A percentile compares a stretch with the other conserved stretches of the same genome.
These are phyloP conservation scores for Pantelozetes paolii DNA, from an alignment of 2,888 invertebrate species.

Conservation along the genomic window DNA sequence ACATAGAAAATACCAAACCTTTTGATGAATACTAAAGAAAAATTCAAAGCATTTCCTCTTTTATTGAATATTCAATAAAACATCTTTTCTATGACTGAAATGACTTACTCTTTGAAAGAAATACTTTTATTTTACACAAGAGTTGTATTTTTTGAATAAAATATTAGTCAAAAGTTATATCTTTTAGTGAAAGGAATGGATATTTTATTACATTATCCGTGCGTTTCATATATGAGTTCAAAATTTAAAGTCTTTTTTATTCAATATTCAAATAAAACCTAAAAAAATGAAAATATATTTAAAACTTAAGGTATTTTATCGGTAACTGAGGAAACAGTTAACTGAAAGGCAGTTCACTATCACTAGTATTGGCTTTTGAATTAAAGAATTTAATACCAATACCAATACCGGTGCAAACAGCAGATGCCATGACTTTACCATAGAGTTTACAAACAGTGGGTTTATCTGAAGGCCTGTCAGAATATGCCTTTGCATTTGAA, in stretches of 20 bases:
- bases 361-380: neutral
- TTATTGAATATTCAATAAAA: neutral
- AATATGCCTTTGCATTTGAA: too few relatives aligned
- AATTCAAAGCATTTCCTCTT: constrained; percentile 18
- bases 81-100: neutral
- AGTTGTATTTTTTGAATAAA: neutral
- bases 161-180: neutral
- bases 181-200: neutral
- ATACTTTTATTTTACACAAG: neutral
- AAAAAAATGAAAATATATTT: too few relatives aligned
- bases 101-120: neutral
- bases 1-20: neutral
- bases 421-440: neutral
- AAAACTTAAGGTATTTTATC: neutral
- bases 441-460: too few relatives aligned
- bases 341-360: neutral
- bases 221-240: too few relatives aligned
- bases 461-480: too few relatives aligned
- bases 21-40: neutral
- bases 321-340: neutral
- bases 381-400: neutral
- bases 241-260: too few relatives aligned
- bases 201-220: neutral
- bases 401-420: neutral
- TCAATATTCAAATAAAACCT: too few relatives aligned